Evolutionary conservation across 2,797 vertebrate genomes (phyloP).

Genomic region (Esox masquinongy): DNA sequence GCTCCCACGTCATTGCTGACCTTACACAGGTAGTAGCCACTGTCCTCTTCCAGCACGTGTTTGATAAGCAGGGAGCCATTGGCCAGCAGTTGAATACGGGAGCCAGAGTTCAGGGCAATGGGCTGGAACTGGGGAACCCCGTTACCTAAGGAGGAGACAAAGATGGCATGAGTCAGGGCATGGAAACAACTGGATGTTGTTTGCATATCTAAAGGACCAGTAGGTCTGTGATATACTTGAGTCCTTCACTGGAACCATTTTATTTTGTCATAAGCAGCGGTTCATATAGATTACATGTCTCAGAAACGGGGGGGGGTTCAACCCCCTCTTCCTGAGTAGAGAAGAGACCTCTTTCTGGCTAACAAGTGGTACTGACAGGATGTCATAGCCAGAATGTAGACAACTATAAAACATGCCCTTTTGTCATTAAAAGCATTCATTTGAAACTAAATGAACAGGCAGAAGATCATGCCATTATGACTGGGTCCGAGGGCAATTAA

Average conservation of each 20-base stretch:
- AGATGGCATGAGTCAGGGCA: neutral
- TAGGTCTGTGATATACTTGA: neutral
- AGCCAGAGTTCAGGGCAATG: slow-evolving; percentile 65
- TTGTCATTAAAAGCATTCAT: no score
- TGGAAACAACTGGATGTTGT: neutral
- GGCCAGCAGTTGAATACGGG: slow-evolving; percentile 90
- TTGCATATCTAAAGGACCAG: neutral
- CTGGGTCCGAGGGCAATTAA: neutral
- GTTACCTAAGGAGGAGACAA: slow-evolving; percentile 74
- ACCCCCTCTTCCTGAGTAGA: no score
- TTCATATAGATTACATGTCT: neutral
- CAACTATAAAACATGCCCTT: no score
- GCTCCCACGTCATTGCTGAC: slow-evolving; percentile 99
- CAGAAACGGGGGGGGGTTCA: neutral
- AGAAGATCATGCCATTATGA: no score
- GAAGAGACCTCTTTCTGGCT: no score
- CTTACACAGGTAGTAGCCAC: slow-evolving; percentile 99
- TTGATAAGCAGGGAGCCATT: slow-evolving; percentile 96
- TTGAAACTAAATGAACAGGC: no score
- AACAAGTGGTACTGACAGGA: no score
- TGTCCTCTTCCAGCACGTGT: slow-evolving; percentile 96
- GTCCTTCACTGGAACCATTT: neutral
- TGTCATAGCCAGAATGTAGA: no score
- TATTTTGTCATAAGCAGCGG: neutral
- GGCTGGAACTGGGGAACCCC: slow-evolving; percentile 97